phyloP scores from a whole-genome alignment of 2,797 vertebrate species.

The Neosalanx taihuensis region DNA sequence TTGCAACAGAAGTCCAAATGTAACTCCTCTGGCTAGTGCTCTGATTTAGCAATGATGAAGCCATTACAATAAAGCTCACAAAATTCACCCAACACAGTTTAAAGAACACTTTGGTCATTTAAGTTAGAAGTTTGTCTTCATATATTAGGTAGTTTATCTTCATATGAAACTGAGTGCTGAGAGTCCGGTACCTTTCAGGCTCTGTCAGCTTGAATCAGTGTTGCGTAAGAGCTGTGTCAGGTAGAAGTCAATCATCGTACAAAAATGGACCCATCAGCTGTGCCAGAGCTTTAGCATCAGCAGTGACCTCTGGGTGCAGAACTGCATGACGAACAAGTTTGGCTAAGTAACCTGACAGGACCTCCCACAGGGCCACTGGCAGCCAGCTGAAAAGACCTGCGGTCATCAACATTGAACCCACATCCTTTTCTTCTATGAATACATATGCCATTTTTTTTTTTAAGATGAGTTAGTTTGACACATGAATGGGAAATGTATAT shows the following conservation, averaged over 20 bases:
- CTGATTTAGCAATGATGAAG: neutral
- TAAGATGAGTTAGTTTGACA: neutral
- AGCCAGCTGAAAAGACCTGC: conserved; percentile 10
- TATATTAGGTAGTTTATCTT: neutral
- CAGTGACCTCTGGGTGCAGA: conserved; percentile 1
- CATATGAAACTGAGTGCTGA: neutral
- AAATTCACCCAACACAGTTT: neutral
- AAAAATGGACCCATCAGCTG: conserved; percentile 29
- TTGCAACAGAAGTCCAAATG: neutral
- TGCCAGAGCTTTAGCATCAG: conserved; percentile 25
- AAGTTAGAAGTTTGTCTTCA: neutral
- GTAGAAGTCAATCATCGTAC: neutral
- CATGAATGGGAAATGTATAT: no score
- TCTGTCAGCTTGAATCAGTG: neutral
- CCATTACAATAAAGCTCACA: neutral
- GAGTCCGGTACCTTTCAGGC: neutral
- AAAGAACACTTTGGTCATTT: neutral
- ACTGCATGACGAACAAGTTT: conserved; percentile 33
- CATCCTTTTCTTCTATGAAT: neutral
- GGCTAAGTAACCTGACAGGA: neutral
- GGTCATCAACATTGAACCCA: conserved; percentile 25
- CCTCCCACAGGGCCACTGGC: neutral
- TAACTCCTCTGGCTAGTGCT: neutral
- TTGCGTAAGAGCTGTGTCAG: neutral
- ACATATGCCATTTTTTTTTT: neutral